These are phyloP conservation scores for Nephotettix cincticeps DNA, from an alignment of 1,140 invertebrate species.

Conservation along the genomic window DNA sequence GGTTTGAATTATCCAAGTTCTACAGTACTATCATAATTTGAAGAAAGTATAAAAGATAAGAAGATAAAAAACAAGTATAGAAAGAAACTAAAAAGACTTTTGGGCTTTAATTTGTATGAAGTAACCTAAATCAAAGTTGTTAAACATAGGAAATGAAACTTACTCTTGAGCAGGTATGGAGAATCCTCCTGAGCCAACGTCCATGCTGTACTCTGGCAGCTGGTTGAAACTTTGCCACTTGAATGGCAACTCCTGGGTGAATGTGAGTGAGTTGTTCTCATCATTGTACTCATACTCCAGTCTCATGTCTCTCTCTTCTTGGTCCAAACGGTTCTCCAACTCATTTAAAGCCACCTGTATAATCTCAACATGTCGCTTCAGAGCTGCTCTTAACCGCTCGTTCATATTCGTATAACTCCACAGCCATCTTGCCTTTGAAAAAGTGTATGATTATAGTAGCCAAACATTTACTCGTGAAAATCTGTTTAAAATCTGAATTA, in stretches of 20 bases:
- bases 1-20: too few species aligned
- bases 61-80: too few species aligned
- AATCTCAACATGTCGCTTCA: background rate
- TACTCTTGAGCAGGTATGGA: background rate
- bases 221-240: slow-evolving; percentile 6
- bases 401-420: background rate
- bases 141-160: background rate
- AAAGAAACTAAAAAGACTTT: too few species aligned
- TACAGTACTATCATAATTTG: too few species aligned
- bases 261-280: background rate
- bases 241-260: slow-evolving; percentile 14
- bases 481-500: too few species aligned
- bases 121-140: too few species aligned
- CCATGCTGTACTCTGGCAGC: background rate
- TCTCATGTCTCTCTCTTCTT: slow-evolving; percentile 1
- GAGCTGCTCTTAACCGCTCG: background rate
- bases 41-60: too few species aligned
- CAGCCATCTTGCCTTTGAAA: background rate
- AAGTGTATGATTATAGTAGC: too few species aligned
- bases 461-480: too few species aligned
- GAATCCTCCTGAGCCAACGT: background rate
- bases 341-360: background rate
- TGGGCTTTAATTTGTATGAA: too few species aligned
- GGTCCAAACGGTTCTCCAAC: background rate
- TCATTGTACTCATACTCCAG: background rate